Conservation (phyloP, 1,140 invertebrate genomes). For the Drosophila dunni region DNA sequence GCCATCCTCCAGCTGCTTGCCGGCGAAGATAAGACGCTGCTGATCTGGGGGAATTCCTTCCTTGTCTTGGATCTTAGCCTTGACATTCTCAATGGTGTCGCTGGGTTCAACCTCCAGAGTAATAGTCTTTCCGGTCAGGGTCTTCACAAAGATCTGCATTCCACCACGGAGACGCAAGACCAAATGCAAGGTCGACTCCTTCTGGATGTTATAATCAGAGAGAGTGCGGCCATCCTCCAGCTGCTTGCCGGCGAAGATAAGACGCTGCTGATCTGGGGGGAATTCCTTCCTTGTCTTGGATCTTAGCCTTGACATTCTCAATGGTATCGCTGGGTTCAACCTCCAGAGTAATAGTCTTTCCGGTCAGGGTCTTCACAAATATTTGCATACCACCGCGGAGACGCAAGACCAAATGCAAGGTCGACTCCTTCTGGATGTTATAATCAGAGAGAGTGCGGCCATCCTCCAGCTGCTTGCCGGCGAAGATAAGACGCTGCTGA, state of each 20-base stretch:
- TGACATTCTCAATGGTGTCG: conserved; percentile 91
- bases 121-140: conserved; percentile 96
- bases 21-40: conserved; percentile 86
- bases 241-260: no score
- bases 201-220: no score
- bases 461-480: conserved; percentile 89
- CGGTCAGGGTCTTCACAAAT: conserved; percentile 93
- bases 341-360: conserved; percentile 93
- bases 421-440: conserved; percentile 88
- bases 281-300: conserved; percentile 91
- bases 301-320: conserved; percentile 93
- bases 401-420: conserved; percentile 88
- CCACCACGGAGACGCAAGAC: no score
- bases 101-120: conserved; percentile 91
- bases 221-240: no score
- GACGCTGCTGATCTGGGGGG: no score
- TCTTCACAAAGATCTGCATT: no score
- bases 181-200: no score
- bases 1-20: conserved; percentile 89
- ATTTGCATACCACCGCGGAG: conserved; percentile 89
- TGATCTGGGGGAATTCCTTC: conserved; percentile 88
- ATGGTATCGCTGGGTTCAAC: conserved; percentile 92
- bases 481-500: conserved; percentile 86
- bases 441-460: conserved; percentile 86
- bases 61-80: conserved; percentile 91